Evolutionary conservation across 2,797 vertebrate species (phyloP).

Genomic region (Semotilus atromaculatus): DNA sequence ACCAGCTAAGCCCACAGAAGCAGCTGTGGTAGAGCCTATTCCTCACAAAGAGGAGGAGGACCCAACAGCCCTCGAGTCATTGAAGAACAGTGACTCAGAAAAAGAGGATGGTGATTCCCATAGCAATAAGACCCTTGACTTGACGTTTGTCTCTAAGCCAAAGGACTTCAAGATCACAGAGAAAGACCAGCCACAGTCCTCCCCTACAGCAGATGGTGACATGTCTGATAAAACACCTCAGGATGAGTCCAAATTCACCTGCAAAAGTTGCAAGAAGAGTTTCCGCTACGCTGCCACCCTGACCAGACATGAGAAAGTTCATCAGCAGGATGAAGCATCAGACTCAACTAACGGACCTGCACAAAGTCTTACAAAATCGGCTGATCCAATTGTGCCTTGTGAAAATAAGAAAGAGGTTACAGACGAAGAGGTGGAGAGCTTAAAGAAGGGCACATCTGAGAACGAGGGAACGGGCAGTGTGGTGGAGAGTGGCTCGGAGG

Average conservation of each 20-base stretch:
- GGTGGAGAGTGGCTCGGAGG: constrained; percentile 78
- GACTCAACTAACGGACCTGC: constrained; percentile 67
- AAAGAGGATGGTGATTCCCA: constrained; percentile 84
- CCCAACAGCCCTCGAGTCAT: constrained; percentile 28
- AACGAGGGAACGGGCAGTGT: constrained; percentile 75
- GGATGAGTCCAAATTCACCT: constrained; percentile 86
- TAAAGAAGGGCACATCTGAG: constrained; percentile 69
- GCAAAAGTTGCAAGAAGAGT: constrained; percentile 87
- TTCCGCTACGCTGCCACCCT: constrained; percentile 93
- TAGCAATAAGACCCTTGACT: constrained; percentile 95
- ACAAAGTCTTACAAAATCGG: constrained; percentile 37
- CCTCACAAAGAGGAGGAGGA: constrained; percentile 46
- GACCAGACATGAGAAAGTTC: constrained; percentile 89
- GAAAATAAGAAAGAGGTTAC: constrained; percentile 65
- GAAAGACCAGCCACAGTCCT: constrained; percentile 68
- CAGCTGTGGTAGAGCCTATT: constrained; percentile 37
- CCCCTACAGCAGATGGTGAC: constrained; percentile 44
- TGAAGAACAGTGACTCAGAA: constrained; percentile 71
- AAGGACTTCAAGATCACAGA: constrained; percentile 90
- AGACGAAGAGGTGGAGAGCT: constrained; percentile 66
- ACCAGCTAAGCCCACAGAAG: constrained; percentile 57
- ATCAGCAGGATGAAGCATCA: constrained; percentile 73
- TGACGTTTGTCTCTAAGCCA: constrained; percentile 92
- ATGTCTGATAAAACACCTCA: constrained; percentile 56
- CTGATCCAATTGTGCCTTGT: constrained; percentile 31